These are phyloP conservation scores for Aphidius ervi DNA, from an alignment of 1,140 invertebrate genomes.

Conservation along the genomic window DNA sequence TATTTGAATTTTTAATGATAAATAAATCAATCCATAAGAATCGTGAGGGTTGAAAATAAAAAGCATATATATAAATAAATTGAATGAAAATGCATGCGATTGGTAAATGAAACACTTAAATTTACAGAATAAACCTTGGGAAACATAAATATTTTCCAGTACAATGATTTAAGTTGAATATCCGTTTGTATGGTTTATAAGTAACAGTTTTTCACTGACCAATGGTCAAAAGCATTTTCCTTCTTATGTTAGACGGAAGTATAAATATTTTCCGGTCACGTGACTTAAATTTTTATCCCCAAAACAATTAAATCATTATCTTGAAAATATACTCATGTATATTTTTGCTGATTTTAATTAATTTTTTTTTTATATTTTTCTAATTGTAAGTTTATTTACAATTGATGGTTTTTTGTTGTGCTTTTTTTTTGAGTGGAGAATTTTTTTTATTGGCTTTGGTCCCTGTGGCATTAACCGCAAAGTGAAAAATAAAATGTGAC, in stretches of 20 bases:
- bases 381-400: too few relatives aligned
- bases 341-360: too few relatives aligned
- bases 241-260: slow-evolving; percentile 9
- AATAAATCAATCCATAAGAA: too few relatives aligned
- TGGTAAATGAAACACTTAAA: slow-evolving; percentile 16
- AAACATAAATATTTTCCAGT: slow-evolving; percentile 43
- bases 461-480: background rate
- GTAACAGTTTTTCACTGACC: slow-evolving; percentile 13
- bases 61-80: background rate
- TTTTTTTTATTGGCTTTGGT: too few relatives aligned
- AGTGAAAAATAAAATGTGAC: background rate
- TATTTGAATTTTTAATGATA: too few relatives aligned
- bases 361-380: too few relatives aligned
- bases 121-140: slow-evolving; percentile 15
- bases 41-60: background rate
- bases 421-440: background rate
- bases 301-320: slow-evolving; percentile 37
- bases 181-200: too few relatives aligned
- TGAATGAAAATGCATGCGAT: background rate
- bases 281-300: slow-evolving; percentile 19
- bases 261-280: slow-evolving; percentile 26
- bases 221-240: slow-evolving; percentile 29
- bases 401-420: background rate
- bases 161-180: slow-evolving; percentile 29
- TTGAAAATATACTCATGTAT: slow-evolving; percentile 6